A percentile compares a stretch with the other conserved stretches of the same genome.
Conservation (phyloP, 2,797 vertebrate species). For the Protonibea diacanthus region DNA sequence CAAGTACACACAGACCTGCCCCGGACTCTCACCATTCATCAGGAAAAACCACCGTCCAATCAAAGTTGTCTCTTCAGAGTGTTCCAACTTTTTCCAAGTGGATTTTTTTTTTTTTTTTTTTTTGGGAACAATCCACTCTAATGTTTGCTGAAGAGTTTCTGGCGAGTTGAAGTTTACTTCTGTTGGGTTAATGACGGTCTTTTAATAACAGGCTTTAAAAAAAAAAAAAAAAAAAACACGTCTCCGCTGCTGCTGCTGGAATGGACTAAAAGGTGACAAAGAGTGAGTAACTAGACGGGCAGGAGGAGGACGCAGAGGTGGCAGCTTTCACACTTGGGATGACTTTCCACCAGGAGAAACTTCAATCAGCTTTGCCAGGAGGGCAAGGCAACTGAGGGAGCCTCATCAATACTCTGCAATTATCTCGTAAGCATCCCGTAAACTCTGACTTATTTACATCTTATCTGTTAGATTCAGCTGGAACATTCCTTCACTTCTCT, state of each 20-base stretch:
- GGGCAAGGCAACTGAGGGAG: slow-evolving; percentile 76
- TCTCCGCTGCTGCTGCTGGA: slow-evolving; percentile 54
- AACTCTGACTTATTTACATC: slow-evolving; percentile 20
- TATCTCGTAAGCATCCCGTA: slow-evolving; percentile 75
- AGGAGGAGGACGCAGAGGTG: slow-evolving; percentile 50
- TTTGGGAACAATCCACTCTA: slow-evolving; percentile 38
- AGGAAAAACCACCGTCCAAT: slow-evolving; percentile 64
- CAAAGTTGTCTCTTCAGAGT: slow-evolving; percentile 38
- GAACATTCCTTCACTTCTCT: not conserved
- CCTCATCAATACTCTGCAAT: slow-evolving; percentile 62
- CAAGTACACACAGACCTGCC: slow-evolving; percentile 64
- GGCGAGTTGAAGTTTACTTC: slow-evolving; percentile 46
- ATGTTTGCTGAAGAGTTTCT: slow-evolving; percentile 58
- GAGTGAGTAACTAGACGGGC: slow-evolving; percentile 46
- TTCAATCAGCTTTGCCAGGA: slow-evolving; percentile 74
- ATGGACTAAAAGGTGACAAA: slow-evolving; percentile 71
- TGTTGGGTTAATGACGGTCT: slow-evolving; percentile 56
- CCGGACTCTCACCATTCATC: slow-evolving; percentile 66
- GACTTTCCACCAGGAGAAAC: slow-evolving; percentile 74
- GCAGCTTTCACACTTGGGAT: slow-evolving; percentile 78
- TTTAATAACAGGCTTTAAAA: slow-evolving; percentile 64
- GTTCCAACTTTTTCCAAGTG: slow-evolving; percentile 47
- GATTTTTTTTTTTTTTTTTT: slow-evolving; percentile 24
- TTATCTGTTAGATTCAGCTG: not conserved
- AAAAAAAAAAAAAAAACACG: too few species aligned